A percentile compares a stretch with the other conserved stretches of the same genome.
These are phyloP conservation scores for Ptychadena robeensis DNA, from an alignment of 2,797 vertebrate species.

Conservation along the genomic window DNA sequence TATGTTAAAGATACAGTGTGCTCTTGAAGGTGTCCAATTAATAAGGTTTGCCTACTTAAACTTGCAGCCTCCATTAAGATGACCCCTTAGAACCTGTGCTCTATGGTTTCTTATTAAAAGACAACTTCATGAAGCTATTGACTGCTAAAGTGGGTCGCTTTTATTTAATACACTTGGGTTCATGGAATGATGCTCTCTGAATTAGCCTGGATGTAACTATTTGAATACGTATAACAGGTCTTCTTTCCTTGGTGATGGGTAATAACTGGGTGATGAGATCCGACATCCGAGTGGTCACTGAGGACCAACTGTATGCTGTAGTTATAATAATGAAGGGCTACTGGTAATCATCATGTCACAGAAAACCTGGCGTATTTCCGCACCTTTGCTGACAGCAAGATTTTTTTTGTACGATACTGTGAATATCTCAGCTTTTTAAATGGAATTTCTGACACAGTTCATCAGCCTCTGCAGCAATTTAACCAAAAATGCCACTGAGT, in stretches of 20 bases:
- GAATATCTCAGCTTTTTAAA: background rate
- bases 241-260: background rate
- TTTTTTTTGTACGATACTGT: background rate
- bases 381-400: conserved; percentile 9
- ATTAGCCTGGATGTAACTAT: background rate
- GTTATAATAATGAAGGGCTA: conserved; percentile 40
- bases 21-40: background rate
- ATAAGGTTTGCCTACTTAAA: background rate
- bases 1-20: background rate
- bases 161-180: background rate
- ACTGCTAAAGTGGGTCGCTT: background rate
- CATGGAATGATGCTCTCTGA: background rate
- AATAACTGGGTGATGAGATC: conserved; percentile 28
- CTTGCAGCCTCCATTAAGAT: background rate
- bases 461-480: conserved; percentile 26
- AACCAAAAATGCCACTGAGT: conserved; percentile 8
- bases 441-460: conserved; percentile 33
- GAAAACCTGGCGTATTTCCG: conserved; percentile 15
- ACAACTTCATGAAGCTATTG: background rate
- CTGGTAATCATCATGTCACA: conserved; percentile 29
- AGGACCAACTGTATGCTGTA: conserved; percentile 11
- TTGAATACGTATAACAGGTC: background rate
- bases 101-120: no score
- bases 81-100: background rate
- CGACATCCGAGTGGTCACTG: conserved; percentile 27